Conservation (phyloP, 2,888 invertebrate species). For the Hanleya hanleyi region DNA sequence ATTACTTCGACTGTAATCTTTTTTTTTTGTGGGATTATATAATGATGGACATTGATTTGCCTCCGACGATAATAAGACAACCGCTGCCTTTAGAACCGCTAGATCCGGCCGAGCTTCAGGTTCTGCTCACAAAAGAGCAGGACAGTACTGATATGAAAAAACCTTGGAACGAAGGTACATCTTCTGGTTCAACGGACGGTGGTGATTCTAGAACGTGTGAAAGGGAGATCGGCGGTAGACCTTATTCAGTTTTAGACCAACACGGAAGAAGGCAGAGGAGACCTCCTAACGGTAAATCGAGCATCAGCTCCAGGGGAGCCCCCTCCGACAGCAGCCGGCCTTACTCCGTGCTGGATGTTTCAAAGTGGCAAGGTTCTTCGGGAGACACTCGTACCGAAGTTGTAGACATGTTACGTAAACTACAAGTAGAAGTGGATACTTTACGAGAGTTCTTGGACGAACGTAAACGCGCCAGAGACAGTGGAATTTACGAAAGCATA, state of each 20-base stretch:
- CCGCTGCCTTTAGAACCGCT: not conserved
- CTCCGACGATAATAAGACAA: slow-evolving; percentile 1
- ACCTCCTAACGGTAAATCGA: not conserved
- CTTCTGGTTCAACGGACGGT: not conserved
- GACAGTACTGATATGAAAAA: slow-evolving; percentile 6
- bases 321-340: not conserved
- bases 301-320: not conserved
- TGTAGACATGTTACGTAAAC: slow-evolving; percentile 3
- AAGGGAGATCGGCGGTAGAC: not conserved
- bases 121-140: slow-evolving; percentile 1
- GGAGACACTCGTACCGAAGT: not conserved
- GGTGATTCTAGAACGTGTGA: not conserved
- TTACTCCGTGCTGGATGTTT: slow-evolving; percentile 9
- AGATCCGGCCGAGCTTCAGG: not conserved
- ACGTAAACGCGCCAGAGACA: slow-evolving; percentile 1
- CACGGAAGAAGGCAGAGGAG: not conserved
- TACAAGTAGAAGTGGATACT: slow-evolving; percentile 6
- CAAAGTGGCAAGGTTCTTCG: slow-evolving; percentile 8
- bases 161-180: not conserved
- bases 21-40: not conserved
- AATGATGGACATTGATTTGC: slow-evolving; percentile 10
- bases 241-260: not conserved
- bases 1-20: too few relatives aligned
- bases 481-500: slow-evolving; percentile 12
- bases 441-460: slow-evolving; percentile 9